A percentile compares a stretch with the other conserved stretches of the same genome.
Evolutionary conservation across 2,888 invertebrate genomes (phyloP).

Genomic region (Maniola hyperantus): DNA sequence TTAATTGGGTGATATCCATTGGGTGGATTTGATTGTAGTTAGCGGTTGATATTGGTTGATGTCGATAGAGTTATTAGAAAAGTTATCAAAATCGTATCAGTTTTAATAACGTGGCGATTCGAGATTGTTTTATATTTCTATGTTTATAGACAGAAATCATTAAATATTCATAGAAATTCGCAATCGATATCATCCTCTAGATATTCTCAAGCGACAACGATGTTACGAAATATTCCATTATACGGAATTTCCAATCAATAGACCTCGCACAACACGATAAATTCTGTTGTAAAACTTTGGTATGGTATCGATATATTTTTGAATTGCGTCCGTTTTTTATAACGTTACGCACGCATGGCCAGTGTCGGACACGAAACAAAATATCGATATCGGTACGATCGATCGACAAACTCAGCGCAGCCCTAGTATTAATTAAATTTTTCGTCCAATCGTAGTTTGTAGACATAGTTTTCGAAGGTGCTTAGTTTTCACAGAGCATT

Average conservation of each 20-base stretch:
- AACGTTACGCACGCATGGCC: conserved; percentile 28
- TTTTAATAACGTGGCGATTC: too few species aligned
- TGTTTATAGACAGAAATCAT: neutral
- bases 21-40: neutral
- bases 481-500: conserved; percentile 67
- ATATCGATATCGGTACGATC: conserved; percentile 41
- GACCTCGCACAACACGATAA: neutral
- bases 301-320: conserved; percentile 22
- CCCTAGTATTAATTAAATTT: conserved; percentile 68
- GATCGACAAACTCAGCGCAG: conserved; percentile 59
- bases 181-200: neutral
- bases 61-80: neutral
- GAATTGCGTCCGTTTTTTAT: conserved; percentile 27
- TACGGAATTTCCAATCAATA: conserved; percentile 6
- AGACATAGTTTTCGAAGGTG: conserved; percentile 59
- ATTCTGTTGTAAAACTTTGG: neutral
- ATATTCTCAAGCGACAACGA: neutral
- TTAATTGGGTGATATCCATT: neutral
- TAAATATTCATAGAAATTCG: neutral
- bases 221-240: neutral
- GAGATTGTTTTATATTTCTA: too few species aligned
- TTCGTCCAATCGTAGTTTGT: conserved; percentile 77
- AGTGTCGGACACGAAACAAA: conserved; percentile 26
- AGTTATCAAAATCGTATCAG: neutral
- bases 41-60: neutral